Percentiles rank a stretch among this genome's conserved stretches.
phyloP scores from a whole-genome alignment of 1,140 invertebrate genomes.

The Aradophagus sp. region DNA sequence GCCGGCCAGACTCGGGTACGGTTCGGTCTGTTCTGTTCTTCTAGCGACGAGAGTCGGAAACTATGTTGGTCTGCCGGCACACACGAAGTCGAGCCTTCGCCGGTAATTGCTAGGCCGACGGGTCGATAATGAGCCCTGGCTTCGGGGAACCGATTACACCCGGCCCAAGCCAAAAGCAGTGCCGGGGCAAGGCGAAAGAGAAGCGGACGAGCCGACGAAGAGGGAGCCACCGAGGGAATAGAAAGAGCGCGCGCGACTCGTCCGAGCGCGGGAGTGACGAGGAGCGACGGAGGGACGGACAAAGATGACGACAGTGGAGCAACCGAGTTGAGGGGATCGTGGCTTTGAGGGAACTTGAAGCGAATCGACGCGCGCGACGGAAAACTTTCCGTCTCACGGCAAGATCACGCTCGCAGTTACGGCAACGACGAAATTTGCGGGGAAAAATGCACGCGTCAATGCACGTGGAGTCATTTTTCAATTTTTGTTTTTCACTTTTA shows the following conservation, averaged over 20 bases:
- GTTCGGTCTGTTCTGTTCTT: constrained; percentile 28
- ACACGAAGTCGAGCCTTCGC: constrained; percentile 64
- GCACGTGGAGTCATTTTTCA: no score
- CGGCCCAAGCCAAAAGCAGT: constrained; percentile 72
- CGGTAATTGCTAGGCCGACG: constrained; percentile 76
- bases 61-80: constrained; percentile 60
- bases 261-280: constrained; percentile 69
- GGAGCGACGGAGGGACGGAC: constrained; percentile 10
- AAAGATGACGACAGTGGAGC: constrained; percentile 9
- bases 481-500: no score
- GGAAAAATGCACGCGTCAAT: no score
- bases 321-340: constrained; percentile 30
- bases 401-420: no score
- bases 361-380: constrained; percentile 28
- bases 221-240: constrained; percentile 21
- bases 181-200: constrained; percentile 54
- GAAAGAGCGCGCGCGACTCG: no score
- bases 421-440: no score
- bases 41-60: constrained; percentile 49
- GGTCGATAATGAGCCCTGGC: constrained; percentile 76
- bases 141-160: constrained; percentile 76
- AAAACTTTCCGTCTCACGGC: constrained; percentile 33
- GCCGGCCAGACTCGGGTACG: constrained; percentile 32
- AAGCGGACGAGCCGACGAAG: constrained; percentile 7
- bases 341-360: constrained; percentile 42